Evolutionary conservation across 2,113 vertebrate genomes (phyloP).

Genomic region (Clarias macrocephalus): DNA sequence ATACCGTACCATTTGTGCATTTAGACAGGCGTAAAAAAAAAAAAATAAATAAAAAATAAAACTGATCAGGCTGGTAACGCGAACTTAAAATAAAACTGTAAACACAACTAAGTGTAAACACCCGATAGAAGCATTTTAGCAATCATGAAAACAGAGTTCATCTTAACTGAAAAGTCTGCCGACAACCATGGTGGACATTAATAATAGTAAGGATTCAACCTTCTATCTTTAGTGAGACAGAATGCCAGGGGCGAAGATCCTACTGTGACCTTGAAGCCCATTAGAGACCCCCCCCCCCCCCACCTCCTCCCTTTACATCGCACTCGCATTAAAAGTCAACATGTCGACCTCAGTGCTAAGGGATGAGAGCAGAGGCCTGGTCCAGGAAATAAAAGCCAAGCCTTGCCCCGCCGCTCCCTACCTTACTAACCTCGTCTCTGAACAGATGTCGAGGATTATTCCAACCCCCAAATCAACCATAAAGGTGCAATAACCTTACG

Average conservation of each 20-base stretch:
- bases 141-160: not conserved
- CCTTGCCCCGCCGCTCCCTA: constrained; percentile 47
- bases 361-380: constrained; percentile 62
- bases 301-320: constrained; percentile 59
- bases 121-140: not conserved
- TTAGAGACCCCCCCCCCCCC: constrained; percentile 55
- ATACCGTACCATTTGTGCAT: too few species aligned
- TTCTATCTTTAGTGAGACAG: constrained; percentile 18
- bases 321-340: constrained; percentile 66
- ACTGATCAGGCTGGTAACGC: too few species aligned
- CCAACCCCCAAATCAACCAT: constrained; percentile 76
- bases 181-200: not conserved
- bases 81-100: too few species aligned
- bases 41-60: too few species aligned
- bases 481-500: constrained; percentile 81
- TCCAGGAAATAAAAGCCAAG: constrained; percentile 64
- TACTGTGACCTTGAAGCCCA: constrained; percentile 66
- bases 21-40: too few species aligned
- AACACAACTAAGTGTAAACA: not conserved
- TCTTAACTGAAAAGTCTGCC: too few species aligned
- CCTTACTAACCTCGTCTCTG: constrained; percentile 52
- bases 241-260: constrained; percentile 48
- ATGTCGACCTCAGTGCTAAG: constrained; percentile 49
- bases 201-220: constrained; percentile 24
- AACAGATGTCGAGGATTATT: constrained; percentile 79